A percentile compares a stretch with the other conserved stretches of the same genome.
Conservation (phyloP, 2,113 vertebrate genomes). For the Hemicordylus capensis region DNA sequence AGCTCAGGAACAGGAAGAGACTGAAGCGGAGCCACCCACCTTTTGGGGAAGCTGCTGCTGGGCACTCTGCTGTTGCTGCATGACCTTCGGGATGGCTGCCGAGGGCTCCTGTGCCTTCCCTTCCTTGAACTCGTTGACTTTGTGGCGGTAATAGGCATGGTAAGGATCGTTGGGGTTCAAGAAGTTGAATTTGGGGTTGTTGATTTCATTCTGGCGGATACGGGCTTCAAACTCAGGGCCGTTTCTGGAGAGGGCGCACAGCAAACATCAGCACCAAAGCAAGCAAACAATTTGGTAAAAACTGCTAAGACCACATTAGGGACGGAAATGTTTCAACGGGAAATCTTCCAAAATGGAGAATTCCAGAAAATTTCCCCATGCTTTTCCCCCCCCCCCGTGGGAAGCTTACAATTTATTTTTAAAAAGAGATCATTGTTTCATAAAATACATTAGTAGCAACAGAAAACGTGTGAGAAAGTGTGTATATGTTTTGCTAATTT, state of each 20-base stretch:
- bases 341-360: too few relatives aligned
- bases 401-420: too few relatives aligned
- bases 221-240: conserved; percentile 98
- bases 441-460: too few relatives aligned
- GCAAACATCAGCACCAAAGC: background rate
- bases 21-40: conserved; percentile 61
- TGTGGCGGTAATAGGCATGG: conserved; percentile 99
- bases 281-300: fast-evolving
- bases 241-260: conserved; percentile 77
- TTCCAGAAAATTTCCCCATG: too few relatives aligned
- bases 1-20: background rate
- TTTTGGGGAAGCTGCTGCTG: conserved; percentile 94
- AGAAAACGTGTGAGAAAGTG: too few relatives aligned
- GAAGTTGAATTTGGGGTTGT: conserved; percentile 99
- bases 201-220: conserved; percentile 98
- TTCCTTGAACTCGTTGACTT: conserved; percentile 98
- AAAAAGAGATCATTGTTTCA: too few relatives aligned
- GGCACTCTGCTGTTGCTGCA: conserved; percentile 90
- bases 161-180: conserved; percentile 97
- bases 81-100: conserved; percentile 95
- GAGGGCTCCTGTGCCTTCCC: conserved; percentile 97
- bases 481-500: too few relatives aligned
- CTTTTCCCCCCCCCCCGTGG: too few relatives aligned
- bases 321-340: too few relatives aligned
- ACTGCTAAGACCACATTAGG: background rate